A percentile compares a stretch with the other conserved stretches of the same genome.
phyloP scores from a whole-genome alignment of 2,797 vertebrate genomes.

The Decapterus maruadsi region DNA sequence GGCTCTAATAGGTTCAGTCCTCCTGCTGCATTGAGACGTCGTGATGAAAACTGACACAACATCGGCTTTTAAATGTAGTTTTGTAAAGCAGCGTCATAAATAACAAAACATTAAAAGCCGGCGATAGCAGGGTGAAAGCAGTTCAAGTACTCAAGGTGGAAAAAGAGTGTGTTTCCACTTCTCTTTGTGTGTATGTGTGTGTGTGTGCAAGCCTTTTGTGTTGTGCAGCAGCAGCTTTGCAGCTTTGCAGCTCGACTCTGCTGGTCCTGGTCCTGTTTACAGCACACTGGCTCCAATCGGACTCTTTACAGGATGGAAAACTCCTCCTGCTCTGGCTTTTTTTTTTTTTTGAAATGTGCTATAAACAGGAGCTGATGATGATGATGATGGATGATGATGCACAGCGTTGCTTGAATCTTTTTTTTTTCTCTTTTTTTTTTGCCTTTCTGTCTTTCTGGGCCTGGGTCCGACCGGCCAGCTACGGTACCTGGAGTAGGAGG shows the following conservation, averaged over 20 bases:
- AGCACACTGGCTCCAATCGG: slow-evolving; percentile 54
- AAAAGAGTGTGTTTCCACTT: neutral
- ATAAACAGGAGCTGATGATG: slow-evolving; percentile 66
- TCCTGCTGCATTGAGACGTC: neutral
- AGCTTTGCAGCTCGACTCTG: slow-evolving; percentile 29
- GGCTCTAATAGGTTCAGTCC: neutral
- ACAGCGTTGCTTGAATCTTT: slow-evolving; percentile 23
- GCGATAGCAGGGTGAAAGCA: slow-evolving; percentile 15
- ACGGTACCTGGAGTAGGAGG: slow-evolving; percentile 97
- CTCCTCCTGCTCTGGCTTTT: slow-evolving; percentile 25
- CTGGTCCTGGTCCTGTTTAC: slow-evolving; percentile 62
- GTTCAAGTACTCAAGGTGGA: neutral
- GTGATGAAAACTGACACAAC: neutral
- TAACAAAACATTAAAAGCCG: slow-evolving; percentile 4
- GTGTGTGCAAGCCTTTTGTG: neutral
- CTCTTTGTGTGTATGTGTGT: neutral
- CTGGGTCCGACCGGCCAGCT: slow-evolving; percentile 74
- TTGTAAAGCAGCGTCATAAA: slow-evolving; percentile 15
- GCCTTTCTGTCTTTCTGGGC: slow-evolving; percentile 12
- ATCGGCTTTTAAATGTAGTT: slow-evolving; percentile 1
- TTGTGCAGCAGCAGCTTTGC: slow-evolving; percentile 58
- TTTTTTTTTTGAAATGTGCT: slow-evolving; percentile 38
- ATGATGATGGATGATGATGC: neutral
- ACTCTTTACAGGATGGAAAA: slow-evolving; percentile 45
- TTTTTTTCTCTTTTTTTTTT: neutral